Evolutionary conservation across 2,113 vertebrate genomes (phyloP).

Genomic region (Rattus rattus): DNA sequence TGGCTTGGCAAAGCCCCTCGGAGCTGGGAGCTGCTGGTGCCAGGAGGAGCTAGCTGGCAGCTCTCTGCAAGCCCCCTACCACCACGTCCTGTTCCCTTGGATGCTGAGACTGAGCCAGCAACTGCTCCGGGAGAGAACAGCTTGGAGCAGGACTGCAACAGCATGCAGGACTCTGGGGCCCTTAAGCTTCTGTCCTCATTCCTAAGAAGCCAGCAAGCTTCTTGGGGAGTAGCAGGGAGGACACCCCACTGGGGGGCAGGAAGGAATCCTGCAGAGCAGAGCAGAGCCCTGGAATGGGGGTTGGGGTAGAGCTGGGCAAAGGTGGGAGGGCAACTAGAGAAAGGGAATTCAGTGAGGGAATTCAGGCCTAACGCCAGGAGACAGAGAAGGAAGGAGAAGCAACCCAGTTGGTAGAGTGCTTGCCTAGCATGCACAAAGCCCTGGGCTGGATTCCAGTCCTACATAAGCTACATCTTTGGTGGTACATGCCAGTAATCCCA

Average conservation of each 20-base stretch:
- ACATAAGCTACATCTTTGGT: background rate
- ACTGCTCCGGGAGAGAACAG: constrained; percentile 3
- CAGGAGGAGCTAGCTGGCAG: background rate
- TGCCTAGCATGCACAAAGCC: background rate
- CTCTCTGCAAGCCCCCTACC: rapidly evolving
- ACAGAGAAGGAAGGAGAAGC: background rate
- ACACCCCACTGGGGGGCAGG: background rate
- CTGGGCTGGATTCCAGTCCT: background rate
- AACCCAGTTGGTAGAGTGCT: background rate
- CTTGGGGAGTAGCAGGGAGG: background rate
- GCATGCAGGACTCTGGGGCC: rapidly evolving
- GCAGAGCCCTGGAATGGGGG: background rate
- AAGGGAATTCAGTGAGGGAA: background rate
- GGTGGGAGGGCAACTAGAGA: background rate
- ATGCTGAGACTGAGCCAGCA: background rate
- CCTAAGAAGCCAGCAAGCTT: background rate
- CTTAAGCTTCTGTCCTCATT: background rate
- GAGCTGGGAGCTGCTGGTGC: background rate
- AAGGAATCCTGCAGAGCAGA: background rate
- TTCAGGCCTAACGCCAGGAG: background rate
- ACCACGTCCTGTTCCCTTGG: background rate
- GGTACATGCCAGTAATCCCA: background rate
- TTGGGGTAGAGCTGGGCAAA: background rate
- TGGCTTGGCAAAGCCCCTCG: constrained; percentile 54
- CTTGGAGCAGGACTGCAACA: background rate